Evolutionary conservation across 2,797 vertebrate genomes (phyloP), one percentile per base, ranked within the genome.

Genomic region (Diceros bicornis): DNA sequence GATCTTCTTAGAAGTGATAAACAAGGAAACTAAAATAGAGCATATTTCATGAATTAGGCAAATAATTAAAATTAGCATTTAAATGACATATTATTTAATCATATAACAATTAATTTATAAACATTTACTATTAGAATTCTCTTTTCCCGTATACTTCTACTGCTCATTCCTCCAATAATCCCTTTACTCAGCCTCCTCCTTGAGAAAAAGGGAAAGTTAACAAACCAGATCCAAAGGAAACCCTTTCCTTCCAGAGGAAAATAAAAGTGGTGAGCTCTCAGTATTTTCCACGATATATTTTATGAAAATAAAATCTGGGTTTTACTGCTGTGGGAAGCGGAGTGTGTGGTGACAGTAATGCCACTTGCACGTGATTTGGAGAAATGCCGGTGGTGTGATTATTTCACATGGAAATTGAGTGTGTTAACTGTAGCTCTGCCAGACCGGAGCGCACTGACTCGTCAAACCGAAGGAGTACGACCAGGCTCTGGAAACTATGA

Each of bases 401-500:
- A n/a, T 9, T 44, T n/a, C 55, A 25, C 13, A 0, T 7, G 34
- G 18, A 32, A n/a, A 29, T 0, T 44, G 37, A 47, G 21, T 12
- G 14, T 34, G 7, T 62, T n/a, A 61, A 93, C 94, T 57, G 95
- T 32, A 96, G 97, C 59, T 47, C 20, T 23, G 14, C 81, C 92
- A 97, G 94, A 96, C 75, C 91, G 91, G 88, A 69, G 41, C 71
- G 94, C 96, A 23, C 96, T 92, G 97, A 97, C 85, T 93, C 9
- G 82, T 29, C 82, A 93, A 44, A 94, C 94, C 92, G 71, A 98
- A 96, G 77, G 98, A 97, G 82, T 7, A 82, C 89, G 91, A 97
- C 93, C 13, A 4, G 20, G 86, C 95, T 97, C 78, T 97, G 97
- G 98, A 98, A 98, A 98, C 85, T 93, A 87, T 94, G 96, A 89